Evolutionary conservation across 2,888 invertebrate genomes (phyloP).

Genomic region (Siphonodentalium dalli): DNA sequence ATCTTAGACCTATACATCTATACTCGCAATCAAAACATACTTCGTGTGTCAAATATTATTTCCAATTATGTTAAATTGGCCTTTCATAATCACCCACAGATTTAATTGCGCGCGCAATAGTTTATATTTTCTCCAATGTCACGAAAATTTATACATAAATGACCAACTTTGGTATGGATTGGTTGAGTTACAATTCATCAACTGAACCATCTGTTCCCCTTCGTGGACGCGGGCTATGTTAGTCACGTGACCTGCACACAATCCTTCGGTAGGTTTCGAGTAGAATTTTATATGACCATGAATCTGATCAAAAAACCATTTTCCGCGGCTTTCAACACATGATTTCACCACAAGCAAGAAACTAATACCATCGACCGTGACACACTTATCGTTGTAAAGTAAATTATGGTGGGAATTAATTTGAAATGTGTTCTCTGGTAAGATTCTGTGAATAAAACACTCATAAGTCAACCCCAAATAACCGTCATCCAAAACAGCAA

Average conservation of each 20-base stretch:
- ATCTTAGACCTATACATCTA: no score
- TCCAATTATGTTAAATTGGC: no score
- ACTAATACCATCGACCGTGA: not conserved
- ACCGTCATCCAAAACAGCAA: slow-evolving; percentile 26
- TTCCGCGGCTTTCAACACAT: not conserved
- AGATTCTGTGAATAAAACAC: slow-evolving; percentile 38
- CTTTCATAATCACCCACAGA: no score
- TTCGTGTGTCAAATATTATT: no score
- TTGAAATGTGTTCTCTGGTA: slow-evolving; percentile 40
- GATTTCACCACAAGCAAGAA: not conserved
- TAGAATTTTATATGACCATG: not conserved
- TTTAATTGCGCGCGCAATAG: no score
- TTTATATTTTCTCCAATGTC: no score
- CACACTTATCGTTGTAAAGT: slow-evolving; percentile 15
- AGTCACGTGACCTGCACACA: slow-evolving; percentile 35
- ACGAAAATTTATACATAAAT: no score
- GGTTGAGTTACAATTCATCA: slow-evolving; percentile 5
- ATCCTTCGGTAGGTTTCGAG: no score
- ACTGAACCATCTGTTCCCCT: slow-evolving; percentile 43
- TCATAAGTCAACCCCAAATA: slow-evolving; percentile 39
- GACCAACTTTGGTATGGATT: slow-evolving; percentile 7
- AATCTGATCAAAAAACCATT: not conserved
- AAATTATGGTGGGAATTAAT: slow-evolving; percentile 30
- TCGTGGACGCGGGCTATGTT: slow-evolving; percentile 33
- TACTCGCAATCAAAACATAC: no score